Evolutionary conservation across 1,140 invertebrate genomes (phyloP).

Genomic region (Drosophila mojavensis): DNA sequence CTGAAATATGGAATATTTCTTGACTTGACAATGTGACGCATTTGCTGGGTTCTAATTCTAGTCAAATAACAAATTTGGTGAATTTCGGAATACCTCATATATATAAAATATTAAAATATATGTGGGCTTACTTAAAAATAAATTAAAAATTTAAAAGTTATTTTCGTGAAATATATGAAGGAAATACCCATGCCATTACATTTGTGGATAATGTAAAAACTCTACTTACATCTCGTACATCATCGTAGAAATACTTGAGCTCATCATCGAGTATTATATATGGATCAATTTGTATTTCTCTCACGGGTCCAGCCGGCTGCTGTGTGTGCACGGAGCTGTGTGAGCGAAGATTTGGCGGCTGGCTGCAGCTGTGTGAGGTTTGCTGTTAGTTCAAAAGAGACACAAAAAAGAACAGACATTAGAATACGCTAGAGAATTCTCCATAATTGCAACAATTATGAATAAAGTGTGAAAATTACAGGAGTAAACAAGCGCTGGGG

Average conservation of each 20-base stretch:
- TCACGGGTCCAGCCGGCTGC: slow-evolving; percentile 89
- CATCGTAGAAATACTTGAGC: slow-evolving; percentile 91
- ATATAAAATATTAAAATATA: too few species aligned
- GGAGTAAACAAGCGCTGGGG: slow-evolving; percentile 36
- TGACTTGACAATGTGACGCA: slow-evolving; percentile 9
- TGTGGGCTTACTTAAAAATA: not conserved
- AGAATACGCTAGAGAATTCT: slow-evolving; percentile 36
- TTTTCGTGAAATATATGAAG: not conserved
- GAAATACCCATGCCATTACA: not conserved
- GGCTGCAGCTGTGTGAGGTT: slow-evolving; percentile 57
- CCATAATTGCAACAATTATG: slow-evolving; percentile 58
- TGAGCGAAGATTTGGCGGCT: slow-evolving; percentile 47
- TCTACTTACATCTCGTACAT: slow-evolving; percentile 90
- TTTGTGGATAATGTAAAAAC: not conserved
- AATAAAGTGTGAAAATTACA: slow-evolving; percentile 67
- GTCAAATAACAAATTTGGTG: slow-evolving; percentile 4
- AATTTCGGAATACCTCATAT: too few species aligned
- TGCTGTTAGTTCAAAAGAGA: slow-evolving; percentile 29
- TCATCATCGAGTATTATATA: slow-evolving; percentile 93
- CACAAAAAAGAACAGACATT: slow-evolving; percentile 6
- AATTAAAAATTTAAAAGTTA: too few species aligned
- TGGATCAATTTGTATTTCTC: slow-evolving; percentile 92
- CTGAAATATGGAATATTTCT: slow-evolving; percentile 14
- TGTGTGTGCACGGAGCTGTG: slow-evolving; percentile 88
- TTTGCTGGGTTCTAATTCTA: not conserved